Base-by-base conservation (phyloP, 2,888 invertebrate species). In the Agrilus cyanescens region DNA sequence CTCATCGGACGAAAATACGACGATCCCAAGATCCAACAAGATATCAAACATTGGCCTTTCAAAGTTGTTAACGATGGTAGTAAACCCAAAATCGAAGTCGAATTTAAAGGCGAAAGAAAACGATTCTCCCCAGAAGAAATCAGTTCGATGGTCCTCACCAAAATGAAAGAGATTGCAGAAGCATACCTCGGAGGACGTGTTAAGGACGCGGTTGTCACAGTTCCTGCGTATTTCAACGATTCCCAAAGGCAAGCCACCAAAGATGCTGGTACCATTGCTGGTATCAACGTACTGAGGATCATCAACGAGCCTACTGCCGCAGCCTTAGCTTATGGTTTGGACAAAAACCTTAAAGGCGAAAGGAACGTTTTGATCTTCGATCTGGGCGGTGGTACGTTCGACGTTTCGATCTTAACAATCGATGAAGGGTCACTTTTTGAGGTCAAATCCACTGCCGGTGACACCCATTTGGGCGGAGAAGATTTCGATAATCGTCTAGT, bases 1-100 rank as follows among this genome's bases (percentile, higher is more conserved):
- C 67, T 90, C 45, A 87, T 89, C 59, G 89, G 89, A 32, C 75
- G 87, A 49, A 80, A 80, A 50, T 88, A 74, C 59, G 78, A 78
- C 53, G 87, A 88, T 58, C 70, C 69, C 1, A 78, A 81, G 53
- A 84, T 86, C 33, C 84, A 85, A 58, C 72, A 74, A 25, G 88
- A 89, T 62, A 80, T 85, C 73, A 83, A 84, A 57, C 81, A 82
- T 54, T 89, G 88, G 88, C 85, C 88, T 2, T 89, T 90, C 67
- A 75, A 74, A 53, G 81, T 85, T 5, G 59, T 80, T 47, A 79
- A 65, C 54, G 80, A 80, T 40, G 63, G 67, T 37, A 72, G 78
- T 33, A 82, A 81, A 55, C 81, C 81, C 1, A 81, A 80, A 59
- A 77, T 82, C 41, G 72, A 76, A 57, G 74, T 80, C 1, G 76